Conservation (phyloP, 2,797 vertebrate genomes). For the Enteromius anoplus region DNA sequence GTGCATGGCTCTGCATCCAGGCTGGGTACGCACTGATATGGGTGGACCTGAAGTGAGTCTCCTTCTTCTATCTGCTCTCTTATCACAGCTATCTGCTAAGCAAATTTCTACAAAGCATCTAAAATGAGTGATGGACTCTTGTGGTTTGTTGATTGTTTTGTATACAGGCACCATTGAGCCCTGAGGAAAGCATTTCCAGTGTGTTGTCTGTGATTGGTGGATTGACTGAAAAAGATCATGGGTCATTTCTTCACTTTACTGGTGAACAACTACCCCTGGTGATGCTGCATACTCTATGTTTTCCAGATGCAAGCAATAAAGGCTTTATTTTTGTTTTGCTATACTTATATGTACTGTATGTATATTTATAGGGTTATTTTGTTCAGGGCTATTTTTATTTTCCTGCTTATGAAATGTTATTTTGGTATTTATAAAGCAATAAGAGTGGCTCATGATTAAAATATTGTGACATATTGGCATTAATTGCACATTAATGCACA, state of each 20-base stretch:
- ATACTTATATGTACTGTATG: background rate
- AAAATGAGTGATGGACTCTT: background rate
- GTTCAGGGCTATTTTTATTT: background rate
- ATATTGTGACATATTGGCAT: background rate
- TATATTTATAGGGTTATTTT: background rate
- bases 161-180: constrained; percentile 74
- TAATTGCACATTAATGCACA: background rate
- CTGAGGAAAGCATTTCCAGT: constrained; percentile 74
- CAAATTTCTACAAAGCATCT: background rate
- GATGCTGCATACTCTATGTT: constrained; percentile 45
- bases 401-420: background rate
- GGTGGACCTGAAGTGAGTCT: constrained; percentile 76
- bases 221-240: constrained; percentile 78
- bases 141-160: constrained; percentile 4
- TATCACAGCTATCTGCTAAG: background rate
- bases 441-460: background rate
- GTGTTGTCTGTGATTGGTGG: constrained; percentile 75
- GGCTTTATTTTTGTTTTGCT: background rate
- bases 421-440: background rate
- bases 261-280: constrained; percentile 79
- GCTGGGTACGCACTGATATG: constrained; percentile 84
- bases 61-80: background rate
- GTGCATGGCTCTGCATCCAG: constrained; percentile 78
- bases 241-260: constrained; percentile 78
- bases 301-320: background rate